These are phyloP conservation scores for Chlorospingus semifuscus DNA, from an alignment of 2,797 vertebrate species.

Conservation along the genomic window DNA sequence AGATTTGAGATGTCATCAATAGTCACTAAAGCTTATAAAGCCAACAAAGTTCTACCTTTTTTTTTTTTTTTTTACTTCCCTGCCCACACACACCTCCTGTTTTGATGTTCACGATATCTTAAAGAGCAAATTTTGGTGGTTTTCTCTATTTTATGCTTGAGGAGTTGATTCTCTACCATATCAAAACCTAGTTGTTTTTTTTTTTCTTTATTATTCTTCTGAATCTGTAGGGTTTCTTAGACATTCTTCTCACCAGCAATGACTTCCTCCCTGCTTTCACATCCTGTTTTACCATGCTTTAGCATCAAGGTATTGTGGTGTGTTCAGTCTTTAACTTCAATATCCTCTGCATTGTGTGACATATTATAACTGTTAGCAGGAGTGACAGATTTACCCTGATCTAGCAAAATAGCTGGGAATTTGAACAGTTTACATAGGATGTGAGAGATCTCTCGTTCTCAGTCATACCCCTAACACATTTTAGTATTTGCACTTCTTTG, in stretches of 20 bases:
- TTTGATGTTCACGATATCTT: not conserved
- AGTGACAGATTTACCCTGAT: not conserved
- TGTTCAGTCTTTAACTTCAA: not conserved
- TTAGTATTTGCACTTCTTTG: not conserved
- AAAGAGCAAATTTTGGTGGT: not conserved
- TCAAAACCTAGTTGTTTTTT: not conserved
- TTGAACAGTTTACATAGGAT: not conserved
- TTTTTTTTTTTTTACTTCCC: not conserved
- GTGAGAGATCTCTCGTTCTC: not conserved
- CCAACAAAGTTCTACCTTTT: not conserved
- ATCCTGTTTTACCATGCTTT: not conserved
- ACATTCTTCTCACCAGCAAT: not conserved
- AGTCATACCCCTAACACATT: rapidly evolving
- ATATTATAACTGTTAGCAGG: not conserved
- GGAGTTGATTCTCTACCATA: not conserved
- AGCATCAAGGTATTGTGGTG: no score
- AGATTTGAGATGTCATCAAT: not conserved
- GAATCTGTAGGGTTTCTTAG: not conserved
- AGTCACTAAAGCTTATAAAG: not conserved
- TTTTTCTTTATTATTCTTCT: not conserved
- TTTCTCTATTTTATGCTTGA: not conserved
- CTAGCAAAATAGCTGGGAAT: not conserved
- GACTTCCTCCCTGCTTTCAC: not conserved
- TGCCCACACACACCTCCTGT: rapidly evolving
- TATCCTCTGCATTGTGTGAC: not conserved